Evolutionary conservation across 2,113 vertebrate species (phyloP).

Genomic region (Gambusia holbrooki): DNA sequence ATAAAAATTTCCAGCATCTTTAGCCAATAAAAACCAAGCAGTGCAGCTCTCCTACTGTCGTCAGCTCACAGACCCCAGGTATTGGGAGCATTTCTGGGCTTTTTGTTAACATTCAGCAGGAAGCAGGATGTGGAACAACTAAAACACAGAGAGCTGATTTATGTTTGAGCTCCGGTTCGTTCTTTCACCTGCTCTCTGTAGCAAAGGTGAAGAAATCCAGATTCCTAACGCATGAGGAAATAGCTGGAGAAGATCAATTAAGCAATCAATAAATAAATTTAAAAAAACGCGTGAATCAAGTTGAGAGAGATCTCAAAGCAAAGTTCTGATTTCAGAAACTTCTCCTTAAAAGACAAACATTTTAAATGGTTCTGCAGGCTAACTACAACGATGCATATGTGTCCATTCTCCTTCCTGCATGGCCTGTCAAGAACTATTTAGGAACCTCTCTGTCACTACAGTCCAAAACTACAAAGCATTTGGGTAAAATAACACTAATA

Average conservation of each 20-base stretch:
- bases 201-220: conserved; percentile 12
- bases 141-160: conserved; percentile 50
- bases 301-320: neutral
- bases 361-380: conserved; percentile 11
- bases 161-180: conserved; percentile 3
- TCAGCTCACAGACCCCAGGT: conserved; percentile 19
- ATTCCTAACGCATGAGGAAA: too few relatives aligned
- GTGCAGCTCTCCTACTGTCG: conserved; percentile 7
- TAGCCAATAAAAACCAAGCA: conserved; percentile 34
- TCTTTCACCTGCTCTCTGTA: conserved; percentile 54
- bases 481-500: neutral
- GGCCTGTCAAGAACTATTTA: conserved; percentile 34
- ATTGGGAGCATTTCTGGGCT: conserved; percentile 18
- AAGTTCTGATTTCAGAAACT: conserved; percentile 13
- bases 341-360: conserved; percentile 5
- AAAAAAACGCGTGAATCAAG: too few relatives aligned
- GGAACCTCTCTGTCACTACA: conserved; percentile 7
- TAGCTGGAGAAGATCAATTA: neutral
- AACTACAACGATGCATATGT: conserved; percentile 30
- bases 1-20: conserved; percentile 29
- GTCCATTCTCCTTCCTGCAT: conserved; percentile 4
- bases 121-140: conserved; percentile 58
- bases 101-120: conserved; percentile 45
- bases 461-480: neutral
- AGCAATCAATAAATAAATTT: too few relatives aligned